Conservation (phyloP, 2,888 invertebrate genomes). For the Yponomeuta plumbellus region DNA sequence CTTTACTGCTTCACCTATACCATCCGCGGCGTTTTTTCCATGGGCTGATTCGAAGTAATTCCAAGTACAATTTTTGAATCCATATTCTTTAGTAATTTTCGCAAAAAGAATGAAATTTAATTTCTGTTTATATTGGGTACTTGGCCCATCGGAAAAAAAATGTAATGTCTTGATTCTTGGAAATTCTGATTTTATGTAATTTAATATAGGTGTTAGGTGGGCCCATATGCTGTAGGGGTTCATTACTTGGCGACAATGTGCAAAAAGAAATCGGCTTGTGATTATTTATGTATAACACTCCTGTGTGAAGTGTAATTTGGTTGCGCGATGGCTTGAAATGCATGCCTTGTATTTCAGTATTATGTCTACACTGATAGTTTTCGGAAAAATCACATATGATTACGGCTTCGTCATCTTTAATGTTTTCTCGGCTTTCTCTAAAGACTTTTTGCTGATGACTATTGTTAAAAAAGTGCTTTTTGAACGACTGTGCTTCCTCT, state of each 20-base stretch:
- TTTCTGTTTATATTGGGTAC: slow-evolving; percentile 22
- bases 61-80: slow-evolving; percentile 18
- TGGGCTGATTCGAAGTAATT: slow-evolving; percentile 22
- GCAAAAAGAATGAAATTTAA: slow-evolving; percentile 19
- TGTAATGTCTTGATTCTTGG: slow-evolving; percentile 18
- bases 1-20: slow-evolving; percentile 21
- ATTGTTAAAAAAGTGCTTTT: slow-evolving; percentile 10
- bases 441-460: slow-evolving; percentile 9
- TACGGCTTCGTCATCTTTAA: slow-evolving; percentile 12
- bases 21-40: slow-evolving; percentile 22
- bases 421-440: slow-evolving; percentile 4
- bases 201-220: slow-evolving; percentile 16
- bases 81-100: slow-evolving; percentile 11
- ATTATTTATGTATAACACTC: slow-evolving; percentile 15
- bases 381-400: slow-evolving; percentile 19
- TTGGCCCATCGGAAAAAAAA: slow-evolving; percentile 22
- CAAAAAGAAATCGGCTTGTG: slow-evolving; percentile 18
- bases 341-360: slow-evolving; percentile 19
- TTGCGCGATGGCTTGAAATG: slow-evolving; percentile 20
- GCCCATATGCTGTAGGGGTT: slow-evolving; percentile 24
- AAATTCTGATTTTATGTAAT: neutral
- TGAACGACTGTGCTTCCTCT: slow-evolving; percentile 13
- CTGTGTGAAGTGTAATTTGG: slow-evolving; percentile 21
- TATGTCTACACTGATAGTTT: slow-evolving; percentile 20
- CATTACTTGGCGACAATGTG: slow-evolving; percentile 18